Conservation (phyloP, 2,113 vertebrate species). For the Felis catus region F.catus_Fca126_mat1.0 CM031412.1:226262001-226262500, state of each 20-base stretch:
- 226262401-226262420: not conserved
- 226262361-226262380: not conserved
- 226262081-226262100: not conserved
- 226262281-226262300: not conserved
- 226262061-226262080: not conserved
- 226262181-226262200: not conserved
- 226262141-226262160: not conserved
- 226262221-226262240: too few relatives aligned
- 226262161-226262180: too few relatives aligned
- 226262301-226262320: not conserved
- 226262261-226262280: not conserved
- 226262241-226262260: not conserved
- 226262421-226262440: fast-evolving
- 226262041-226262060: not conserved
- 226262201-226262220: not conserved
- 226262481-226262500: not conserved
- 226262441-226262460: not conserved
- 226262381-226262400: not conserved
- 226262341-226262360: not conserved
- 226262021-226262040: not conserved
- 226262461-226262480: too few relatives aligned
- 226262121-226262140: not conserved
- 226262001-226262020: not conserved
- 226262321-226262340: not conserved
- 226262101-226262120: not conserved